Base-by-base conservation (phyloP, 1,140 invertebrate species). In the Antheraea mylitta region DNA sequence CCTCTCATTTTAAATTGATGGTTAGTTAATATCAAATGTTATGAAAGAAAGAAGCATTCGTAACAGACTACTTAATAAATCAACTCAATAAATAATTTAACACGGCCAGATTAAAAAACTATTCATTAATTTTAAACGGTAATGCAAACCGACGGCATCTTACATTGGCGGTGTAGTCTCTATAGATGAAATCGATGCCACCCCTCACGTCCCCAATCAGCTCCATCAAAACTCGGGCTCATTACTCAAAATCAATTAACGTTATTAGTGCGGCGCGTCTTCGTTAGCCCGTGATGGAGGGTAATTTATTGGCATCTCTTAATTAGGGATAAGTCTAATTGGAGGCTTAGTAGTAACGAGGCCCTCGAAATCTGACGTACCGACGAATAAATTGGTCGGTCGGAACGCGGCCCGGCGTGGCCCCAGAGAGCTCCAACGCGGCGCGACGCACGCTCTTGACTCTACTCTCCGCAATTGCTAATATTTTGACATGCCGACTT, bases 291-390 rank as follows among this genome's bases (percentile, higher is more conserved):
- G 89, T 92, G 91, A 92, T 92, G 90, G 92, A 92, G 91, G 90
- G 91, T 92, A 93, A 93, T 93, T 93, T 93, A 93, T 93, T 91
- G 91, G 92, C 92, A 92, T 93, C 92, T 93, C 92, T 93, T 93
- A 93, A 93, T 93, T 93, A 93, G 92, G 92, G 91, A 92, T 92
- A 92, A 92, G 91, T 93, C 92, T 93, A 93, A 93, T 93, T 93
- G 92, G 90, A 89, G 91, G 92, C 92, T 93, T 92, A 92, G 90
- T 90, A 85, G 88, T 91, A 92, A 92, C 89, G 90, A 92, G 90
- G 82, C 89, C 85, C 90, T 92, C 86, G 85, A 90, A 90, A 91
- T 91, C 87, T 91, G 89, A 91, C 89, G 88, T 90, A 84, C 87
- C 86, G 85, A 75, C 86, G 82, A 87, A 88, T 85, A 90, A 91